Conservation (phyloP, 2,888 invertebrate species). For the Linnaemya vulpina region DNA sequence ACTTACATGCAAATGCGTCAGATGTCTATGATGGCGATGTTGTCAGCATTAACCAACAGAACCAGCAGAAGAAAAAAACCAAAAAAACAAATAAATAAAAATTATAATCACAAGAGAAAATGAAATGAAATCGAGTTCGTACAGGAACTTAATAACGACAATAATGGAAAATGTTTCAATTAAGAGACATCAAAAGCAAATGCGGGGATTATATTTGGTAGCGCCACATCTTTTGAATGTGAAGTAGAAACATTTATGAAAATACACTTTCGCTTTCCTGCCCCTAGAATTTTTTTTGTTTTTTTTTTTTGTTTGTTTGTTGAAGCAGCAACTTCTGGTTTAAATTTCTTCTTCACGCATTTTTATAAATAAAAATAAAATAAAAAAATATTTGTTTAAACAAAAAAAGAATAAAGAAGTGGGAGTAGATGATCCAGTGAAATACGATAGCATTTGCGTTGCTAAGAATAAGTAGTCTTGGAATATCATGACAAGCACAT, state of each 20-base stretch:
- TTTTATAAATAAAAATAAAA: too few relatives aligned
- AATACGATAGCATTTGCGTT: too few relatives aligned
- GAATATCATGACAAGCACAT: too few relatives aligned
- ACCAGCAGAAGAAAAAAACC: neutral
- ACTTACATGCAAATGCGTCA: neutral
- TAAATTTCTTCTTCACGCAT: too few relatives aligned
- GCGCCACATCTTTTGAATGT: neutral
- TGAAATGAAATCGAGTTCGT: conserved; percentile 15
- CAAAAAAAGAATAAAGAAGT: too few relatives aligned
- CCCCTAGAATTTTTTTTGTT: too few relatives aligned
- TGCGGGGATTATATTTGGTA: neutral
- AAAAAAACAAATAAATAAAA: conserved; percentile 18
- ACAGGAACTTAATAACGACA: neutral
- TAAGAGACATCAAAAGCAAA: conserved; percentile 7
- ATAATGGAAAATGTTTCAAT: conserved; percentile 29
- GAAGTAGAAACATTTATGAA: neutral
- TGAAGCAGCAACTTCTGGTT: too few relatives aligned
- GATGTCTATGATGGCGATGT: conserved; percentile 24
- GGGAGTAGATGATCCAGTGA: too few relatives aligned
- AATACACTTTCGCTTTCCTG: too few relatives aligned
- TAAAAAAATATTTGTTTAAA: too few relatives aligned
- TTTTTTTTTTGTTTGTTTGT: too few relatives aligned
- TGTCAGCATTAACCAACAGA: neutral
- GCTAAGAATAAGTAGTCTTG: too few relatives aligned
- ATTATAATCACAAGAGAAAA: conserved; percentile 41